Evolutionary conservation across 2,113 vertebrate species (phyloP), one percentile per base, ranked within the genome.

Genomic region (Saguinus imperator): DNA sequence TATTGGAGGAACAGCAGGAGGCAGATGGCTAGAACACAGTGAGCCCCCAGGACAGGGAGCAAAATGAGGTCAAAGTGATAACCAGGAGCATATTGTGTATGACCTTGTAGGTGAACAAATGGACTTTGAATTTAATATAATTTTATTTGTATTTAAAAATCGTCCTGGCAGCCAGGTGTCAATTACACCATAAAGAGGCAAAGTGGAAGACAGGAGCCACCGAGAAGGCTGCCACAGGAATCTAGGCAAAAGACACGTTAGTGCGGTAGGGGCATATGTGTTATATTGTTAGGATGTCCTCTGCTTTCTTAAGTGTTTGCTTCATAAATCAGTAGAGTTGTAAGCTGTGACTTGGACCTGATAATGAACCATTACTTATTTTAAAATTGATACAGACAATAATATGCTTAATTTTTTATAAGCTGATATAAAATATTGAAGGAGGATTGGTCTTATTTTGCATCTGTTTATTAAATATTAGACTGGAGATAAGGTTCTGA

Each of bases 311-410:
- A 77, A 96, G 61, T 75, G 80, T 98, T 97, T 95, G 5, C 93
- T 97, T 97, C 89, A 91, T 97, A 89, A 98, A 96, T 91, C 40
- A 95, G 80, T 32, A 85, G 96, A 97, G 73, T 68, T 73, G 84
- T 94, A 97, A 98, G 73, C 91, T 98, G 66, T 20, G 94, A 96
- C 96, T 98, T 98, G 89, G 94, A 98, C 96, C 92, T 97, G 95
- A 82, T 92, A 96, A 88, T 96, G 91, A 97, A 98, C 97, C 96
- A 48, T 52, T 40, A 35, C 83, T 97, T 98, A 98, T 97, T 98
- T 98, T 98, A 96, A 98, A 98, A 97, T 94, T 97, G 94, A 97
- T 97, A 94, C 95, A 89, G 98, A 95, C 98, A 98, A 95, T 84
- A 16, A 52, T 98, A 96, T 96, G 97, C 91, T 97, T 97, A 97